Conservation (phyloP, 2,888 invertebrate genomes). For the Cantharis flavilabris region DNA sequence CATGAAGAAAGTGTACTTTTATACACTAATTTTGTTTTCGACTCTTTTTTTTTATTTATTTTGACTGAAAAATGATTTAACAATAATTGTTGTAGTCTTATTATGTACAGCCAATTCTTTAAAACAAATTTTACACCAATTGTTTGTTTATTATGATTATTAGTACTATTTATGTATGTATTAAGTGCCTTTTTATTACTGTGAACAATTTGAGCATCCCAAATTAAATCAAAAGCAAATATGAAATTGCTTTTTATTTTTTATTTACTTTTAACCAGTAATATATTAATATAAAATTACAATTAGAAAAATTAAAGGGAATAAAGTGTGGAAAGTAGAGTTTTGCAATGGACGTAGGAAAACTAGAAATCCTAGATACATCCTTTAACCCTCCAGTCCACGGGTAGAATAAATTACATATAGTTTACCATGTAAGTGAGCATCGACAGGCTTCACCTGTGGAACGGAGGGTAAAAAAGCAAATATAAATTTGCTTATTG, state of each 20-base stretch:
- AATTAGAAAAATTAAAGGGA: too few relatives aligned
- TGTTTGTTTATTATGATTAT: constrained; percentile 24
- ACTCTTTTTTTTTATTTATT: constrained; percentile 23
- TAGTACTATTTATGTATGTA: constrained; percentile 31
- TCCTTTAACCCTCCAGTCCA: too few relatives aligned
- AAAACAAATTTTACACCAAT: constrained; percentile 10
- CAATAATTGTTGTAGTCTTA: constrained; percentile 11
- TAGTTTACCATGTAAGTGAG: too few relatives aligned
- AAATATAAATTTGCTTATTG: too few relatives aligned
- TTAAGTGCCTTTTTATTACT: constrained; percentile 33
- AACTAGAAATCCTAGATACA: too few relatives aligned
- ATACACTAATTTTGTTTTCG: background rate
- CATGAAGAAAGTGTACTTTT: constrained; percentile 48
- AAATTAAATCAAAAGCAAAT: constrained; percentile 26
- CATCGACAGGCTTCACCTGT: too few relatives aligned
- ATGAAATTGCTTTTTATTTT: constrained; percentile 26
- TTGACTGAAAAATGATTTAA: constrained; percentile 25
- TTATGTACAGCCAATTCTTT: constrained; percentile 25
- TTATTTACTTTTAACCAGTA: background rate
- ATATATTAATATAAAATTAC: too few relatives aligned
- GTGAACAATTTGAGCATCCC: constrained; percentile 24
- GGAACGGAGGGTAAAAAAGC: too few relatives aligned
- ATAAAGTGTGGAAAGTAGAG: too few relatives aligned
- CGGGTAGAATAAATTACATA: too few relatives aligned
- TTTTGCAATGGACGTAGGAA: too few relatives aligned